A percentile compares a stretch with the other conserved stretches of the same genome.
phyloP scores from a whole-genome alignment of 2,797 vertebrate genomes.

The Bradypodion pumilum region DNA sequence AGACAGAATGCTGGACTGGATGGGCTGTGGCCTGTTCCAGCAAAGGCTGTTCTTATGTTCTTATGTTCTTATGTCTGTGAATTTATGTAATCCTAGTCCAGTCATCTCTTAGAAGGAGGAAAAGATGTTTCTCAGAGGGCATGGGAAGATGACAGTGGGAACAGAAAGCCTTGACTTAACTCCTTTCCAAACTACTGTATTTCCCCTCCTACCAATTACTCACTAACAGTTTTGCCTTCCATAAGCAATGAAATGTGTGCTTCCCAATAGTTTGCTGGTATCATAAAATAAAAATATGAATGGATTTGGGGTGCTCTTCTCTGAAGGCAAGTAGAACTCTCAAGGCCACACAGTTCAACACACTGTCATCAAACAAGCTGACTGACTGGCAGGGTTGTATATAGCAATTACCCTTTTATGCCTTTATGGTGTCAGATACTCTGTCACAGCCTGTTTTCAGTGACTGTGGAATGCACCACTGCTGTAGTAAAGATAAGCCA shows the following conservation, averaged over 20 bases:
- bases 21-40: too few species aligned
- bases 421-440: accelerated
- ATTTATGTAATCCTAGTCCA: background rate
- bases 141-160: background rate
- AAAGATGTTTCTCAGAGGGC: background rate
- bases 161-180: background rate
- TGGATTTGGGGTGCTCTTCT: background rate
- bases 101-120: background rate
- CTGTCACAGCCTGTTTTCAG: constrained; percentile 12
- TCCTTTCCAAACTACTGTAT: background rate
- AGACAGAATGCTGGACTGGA: too few species aligned
- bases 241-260: background rate
- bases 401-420: background rate
- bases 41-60: too few species aligned
- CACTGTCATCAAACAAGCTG: accelerated
- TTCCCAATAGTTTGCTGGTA: background rate
- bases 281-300: background rate
- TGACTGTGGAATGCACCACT: background rate
- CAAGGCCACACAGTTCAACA: background rate
- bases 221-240: background rate
- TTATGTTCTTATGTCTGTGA: too few species aligned
- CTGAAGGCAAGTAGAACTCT: background rate
- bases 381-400: background rate
- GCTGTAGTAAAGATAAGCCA: background rate
- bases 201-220: background rate